These are phyloP conservation scores for Ophion costatus DNA, from an alignment of 2,888 invertebrate genomes.

Conservation along the genomic window DNA sequence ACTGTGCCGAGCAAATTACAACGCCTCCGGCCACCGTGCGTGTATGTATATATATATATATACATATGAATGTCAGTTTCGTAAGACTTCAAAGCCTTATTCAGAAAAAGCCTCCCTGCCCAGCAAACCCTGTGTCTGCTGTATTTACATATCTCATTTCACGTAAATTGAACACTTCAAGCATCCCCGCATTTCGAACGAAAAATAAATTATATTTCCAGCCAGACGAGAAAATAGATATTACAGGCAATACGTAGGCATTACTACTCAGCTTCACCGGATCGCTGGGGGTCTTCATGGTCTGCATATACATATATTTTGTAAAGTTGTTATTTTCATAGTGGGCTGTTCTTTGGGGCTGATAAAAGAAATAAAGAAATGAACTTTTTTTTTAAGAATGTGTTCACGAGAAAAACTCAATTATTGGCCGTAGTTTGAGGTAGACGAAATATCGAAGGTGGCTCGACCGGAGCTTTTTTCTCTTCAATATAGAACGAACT, in stretches of 20 bases:
- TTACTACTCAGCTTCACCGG: neutral
- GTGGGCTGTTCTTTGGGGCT: neutral
- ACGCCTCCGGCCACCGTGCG: neutral
- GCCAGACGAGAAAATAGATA: conserved; percentile 9
- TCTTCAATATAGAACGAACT: no score
- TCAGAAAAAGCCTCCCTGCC: neutral
- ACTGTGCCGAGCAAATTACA: neutral
- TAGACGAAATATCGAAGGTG: no score
- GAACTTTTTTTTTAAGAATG: neutral
- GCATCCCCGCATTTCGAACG: neutral
- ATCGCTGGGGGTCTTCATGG: neutral
- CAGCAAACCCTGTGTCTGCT: neutral
- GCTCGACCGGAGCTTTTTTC: no score
- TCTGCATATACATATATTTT: neutral
- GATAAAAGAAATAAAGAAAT: neutral
- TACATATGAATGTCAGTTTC: neutral
- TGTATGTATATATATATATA: neutral
- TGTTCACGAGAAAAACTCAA: no score
- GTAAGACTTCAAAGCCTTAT: conserved; percentile 24
- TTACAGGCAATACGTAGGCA: conserved; percentile 8
- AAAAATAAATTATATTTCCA: conserved; percentile 26
- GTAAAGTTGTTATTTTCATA: neutral
- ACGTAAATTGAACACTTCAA: conserved; percentile 33
- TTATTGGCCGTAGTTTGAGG: no score
- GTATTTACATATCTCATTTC: conserved; percentile 52